Conservation (phyloP, 2,113 vertebrate genomes). For the Dolichallabes microphthalmus region DNA sequence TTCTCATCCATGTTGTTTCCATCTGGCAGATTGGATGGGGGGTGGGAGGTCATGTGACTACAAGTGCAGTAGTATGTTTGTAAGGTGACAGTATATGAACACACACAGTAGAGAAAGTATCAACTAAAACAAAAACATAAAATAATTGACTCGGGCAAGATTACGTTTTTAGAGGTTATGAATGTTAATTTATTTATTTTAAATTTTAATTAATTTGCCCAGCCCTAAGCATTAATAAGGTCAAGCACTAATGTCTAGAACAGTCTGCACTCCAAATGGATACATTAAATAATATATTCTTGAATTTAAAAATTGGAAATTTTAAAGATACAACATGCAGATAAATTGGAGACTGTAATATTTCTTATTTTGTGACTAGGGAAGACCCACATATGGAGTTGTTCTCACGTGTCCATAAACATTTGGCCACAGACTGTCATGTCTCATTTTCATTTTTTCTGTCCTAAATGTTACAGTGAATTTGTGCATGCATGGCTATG, state of each 20-base stretch:
- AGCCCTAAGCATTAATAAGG: not conserved
- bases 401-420: not conserved
- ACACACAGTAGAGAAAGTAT: no score
- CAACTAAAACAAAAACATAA: no score
- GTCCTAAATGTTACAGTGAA: slow-evolving; percentile 43
- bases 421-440: not conserved
- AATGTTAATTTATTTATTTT: no score
- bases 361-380: not conserved
- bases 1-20: no score
- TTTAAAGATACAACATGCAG: not conserved
- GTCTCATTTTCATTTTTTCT: not conserved
- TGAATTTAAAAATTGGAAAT: not conserved
- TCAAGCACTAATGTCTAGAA: not conserved
- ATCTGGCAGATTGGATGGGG: no score
- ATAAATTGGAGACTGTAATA: not conserved
- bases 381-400: not conserved
- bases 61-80: no score
- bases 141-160: no score
- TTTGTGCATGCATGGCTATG: slow-evolving; percentile 67
- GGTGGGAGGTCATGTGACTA: no score
- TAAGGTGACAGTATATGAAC: no score
- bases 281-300: no score
- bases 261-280: not conserved
- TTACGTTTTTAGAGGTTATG: no score
- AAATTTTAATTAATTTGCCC: no score